Evolutionary conservation across 2,888 invertebrate species (phyloP), one percentile per base, ranked within the genome.

Genomic region (Exocentrus adspersus): DNA sequence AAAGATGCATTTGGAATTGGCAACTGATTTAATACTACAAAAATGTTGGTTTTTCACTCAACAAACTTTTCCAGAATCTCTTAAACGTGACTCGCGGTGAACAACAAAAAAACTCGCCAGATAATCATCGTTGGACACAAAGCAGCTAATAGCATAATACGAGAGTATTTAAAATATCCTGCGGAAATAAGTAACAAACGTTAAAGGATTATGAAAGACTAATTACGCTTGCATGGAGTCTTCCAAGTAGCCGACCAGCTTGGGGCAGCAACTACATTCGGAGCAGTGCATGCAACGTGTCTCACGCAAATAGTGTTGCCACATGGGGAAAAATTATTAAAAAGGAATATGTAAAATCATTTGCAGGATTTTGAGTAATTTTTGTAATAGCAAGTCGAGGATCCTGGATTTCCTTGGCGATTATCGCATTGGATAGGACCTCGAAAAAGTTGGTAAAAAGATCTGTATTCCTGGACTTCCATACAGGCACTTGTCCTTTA

Each of bases 211-310:
- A 73, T 67, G 72, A 69, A 72, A 65, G 68, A 61, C 45, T 75
- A 75, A 77, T 77, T 78, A 75, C 73, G 65, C 72, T 76, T 74
- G 77, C 78, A 77, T 78, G 76, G 70, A 71, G 72, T 73, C 76
- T 78, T 78, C 76, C 78, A 79, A 78, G 79, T 79, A 79, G 79
- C 78, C 71, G 71, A 62, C 69, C 60, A 62, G 77, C 78, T 78
- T 67, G 71, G 67, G 72, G 73, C 73, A 43, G 59, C 52, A 42
- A 43, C 46, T 60, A 52, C 45, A 50, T 53, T 52, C 42, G 53
- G 50, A 56, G 48, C 57, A 19, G 41, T 64, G 64, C 71, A 72
- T 71, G 71, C 71, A 67, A 73, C 65, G 67, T 63, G 64, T 71
- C 68, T 71, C 73, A 73, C 72, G 72, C 71, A 64, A 72, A 45